Percentiles rank a stretch among this genome's conserved stretches.
Conservation (phyloP, 2,113 vertebrate genomes). For the Thamnophis sirtalis region DNA sequence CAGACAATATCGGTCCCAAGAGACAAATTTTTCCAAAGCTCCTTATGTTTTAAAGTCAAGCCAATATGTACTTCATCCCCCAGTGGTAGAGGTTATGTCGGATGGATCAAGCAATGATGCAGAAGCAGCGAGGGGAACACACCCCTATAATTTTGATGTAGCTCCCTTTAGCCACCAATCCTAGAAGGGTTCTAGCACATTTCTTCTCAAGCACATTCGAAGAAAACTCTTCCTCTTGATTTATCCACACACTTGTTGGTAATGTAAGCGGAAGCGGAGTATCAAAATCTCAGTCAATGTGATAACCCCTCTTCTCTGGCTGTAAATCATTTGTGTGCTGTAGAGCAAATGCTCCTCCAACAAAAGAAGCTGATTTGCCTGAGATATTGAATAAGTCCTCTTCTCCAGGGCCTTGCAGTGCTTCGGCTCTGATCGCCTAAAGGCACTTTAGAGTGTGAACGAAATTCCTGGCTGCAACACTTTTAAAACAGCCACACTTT, state of each 20-base stretch:
- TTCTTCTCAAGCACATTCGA: background rate
- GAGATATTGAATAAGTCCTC: background rate
- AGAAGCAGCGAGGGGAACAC: background rate
- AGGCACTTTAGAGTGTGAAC: background rate
- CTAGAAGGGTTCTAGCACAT: background rate
- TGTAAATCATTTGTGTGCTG: background rate
- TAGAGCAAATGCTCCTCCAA: background rate
- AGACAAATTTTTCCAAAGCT: background rate
- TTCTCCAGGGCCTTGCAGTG: background rate
- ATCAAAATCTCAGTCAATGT: background rate
- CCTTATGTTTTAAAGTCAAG: background rate
- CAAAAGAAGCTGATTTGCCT: background rate
- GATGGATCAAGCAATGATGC: background rate
- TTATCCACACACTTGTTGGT: background rate
- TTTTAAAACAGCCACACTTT: background rate
- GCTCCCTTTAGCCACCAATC: background rate
- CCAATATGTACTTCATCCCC: background rate
- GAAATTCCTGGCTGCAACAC: background rate
- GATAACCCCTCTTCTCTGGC: background rate
- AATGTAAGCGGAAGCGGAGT: background rate
- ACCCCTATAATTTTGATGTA: background rate
- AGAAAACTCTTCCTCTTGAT: background rate
- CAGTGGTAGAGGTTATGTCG: background rate
- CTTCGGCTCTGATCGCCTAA: background rate
- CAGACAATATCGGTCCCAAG: background rate